phyloP scores from a whole-genome alignment of 2,113 vertebrate genomes.

The Columba livia region DNA sequence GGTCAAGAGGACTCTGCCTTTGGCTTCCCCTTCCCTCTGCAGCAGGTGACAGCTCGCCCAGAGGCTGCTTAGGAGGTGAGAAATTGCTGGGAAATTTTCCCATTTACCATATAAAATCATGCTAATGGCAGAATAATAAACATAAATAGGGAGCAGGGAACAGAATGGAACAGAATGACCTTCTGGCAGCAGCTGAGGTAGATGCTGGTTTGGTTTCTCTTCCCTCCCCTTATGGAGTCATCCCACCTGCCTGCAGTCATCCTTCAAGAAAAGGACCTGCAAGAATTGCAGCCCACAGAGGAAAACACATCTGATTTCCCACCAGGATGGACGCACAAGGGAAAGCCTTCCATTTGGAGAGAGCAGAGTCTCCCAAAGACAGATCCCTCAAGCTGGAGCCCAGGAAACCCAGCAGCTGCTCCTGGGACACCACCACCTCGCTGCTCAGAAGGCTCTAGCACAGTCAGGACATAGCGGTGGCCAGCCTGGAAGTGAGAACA shows the following conservation, averaged over 20 bases:
- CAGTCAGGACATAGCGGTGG: fast-evolving
- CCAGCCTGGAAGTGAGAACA: neutral
- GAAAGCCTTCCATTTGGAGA: neutral
- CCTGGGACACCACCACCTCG: fast-evolving
- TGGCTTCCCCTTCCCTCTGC: neutral
- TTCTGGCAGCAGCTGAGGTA: neutral
- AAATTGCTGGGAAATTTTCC: neutral
- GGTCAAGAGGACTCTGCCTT: neutral
- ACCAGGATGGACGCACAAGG: neutral
- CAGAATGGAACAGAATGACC: neutral
- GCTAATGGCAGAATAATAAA: neutral
- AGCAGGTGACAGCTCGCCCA: neutral
- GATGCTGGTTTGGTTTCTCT: neutral
- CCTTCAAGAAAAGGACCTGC: neutral
- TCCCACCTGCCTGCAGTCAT: neutral
- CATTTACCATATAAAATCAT: neutral
- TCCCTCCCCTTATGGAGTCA: neutral
- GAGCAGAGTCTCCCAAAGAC: neutral
- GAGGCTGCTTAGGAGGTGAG: neutral
- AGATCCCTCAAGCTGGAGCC: neutral
- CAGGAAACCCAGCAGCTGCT: neutral
- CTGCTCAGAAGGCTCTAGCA: neutral
- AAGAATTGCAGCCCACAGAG: neutral
- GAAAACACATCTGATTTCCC: neutral
- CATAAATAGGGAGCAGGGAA: neutral